phyloP scores from a whole-genome alignment of 2,797 vertebrate genomes.

The Poeciliopsis turneri region DNA sequence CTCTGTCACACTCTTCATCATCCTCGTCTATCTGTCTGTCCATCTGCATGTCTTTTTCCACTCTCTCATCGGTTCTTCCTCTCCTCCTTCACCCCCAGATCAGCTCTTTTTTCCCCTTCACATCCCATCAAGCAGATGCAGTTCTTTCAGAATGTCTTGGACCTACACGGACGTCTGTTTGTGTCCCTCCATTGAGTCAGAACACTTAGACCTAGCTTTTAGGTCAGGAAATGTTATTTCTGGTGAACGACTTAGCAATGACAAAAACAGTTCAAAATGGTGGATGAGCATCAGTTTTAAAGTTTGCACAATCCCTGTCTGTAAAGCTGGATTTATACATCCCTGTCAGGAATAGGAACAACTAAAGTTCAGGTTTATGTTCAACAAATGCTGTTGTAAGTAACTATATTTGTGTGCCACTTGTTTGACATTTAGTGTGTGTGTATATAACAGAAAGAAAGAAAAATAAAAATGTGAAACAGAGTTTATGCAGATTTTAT shows the following conservation, averaged over 20 bases:
- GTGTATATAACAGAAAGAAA: neutral
- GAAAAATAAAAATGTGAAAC: neutral
- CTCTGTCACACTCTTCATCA: conserved; percentile 46
- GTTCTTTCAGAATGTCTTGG: neutral
- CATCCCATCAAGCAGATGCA: neutral
- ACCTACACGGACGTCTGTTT: neutral
- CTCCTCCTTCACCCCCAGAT: conserved; percentile 17
- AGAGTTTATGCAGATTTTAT: too few species aligned
- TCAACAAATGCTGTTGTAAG: neutral
- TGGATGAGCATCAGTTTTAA: neutral
- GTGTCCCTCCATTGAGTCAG: neutral
- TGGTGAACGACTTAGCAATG: neutral
- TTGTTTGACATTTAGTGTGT: neutral
- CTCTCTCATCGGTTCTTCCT: conserved; percentile 55
- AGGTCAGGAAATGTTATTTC: neutral
- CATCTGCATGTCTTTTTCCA: conserved; percentile 61
- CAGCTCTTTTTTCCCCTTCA: neutral
- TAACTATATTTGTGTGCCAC: neutral
- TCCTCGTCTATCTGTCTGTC: conserved; percentile 54
- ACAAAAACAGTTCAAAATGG: neutral
- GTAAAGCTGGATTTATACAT: neutral
- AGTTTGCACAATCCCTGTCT: too few species aligned
- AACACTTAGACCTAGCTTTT: neutral
- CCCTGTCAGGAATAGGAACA: neutral
- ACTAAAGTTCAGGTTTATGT: neutral